Percentiles rank a stretch among this genome's conserved stretches.
These are phyloP conservation scores for Istiophorus platypterus DNA, from an alignment of 2,113 vertebrate genomes.

Conservation along the genomic window DNA sequence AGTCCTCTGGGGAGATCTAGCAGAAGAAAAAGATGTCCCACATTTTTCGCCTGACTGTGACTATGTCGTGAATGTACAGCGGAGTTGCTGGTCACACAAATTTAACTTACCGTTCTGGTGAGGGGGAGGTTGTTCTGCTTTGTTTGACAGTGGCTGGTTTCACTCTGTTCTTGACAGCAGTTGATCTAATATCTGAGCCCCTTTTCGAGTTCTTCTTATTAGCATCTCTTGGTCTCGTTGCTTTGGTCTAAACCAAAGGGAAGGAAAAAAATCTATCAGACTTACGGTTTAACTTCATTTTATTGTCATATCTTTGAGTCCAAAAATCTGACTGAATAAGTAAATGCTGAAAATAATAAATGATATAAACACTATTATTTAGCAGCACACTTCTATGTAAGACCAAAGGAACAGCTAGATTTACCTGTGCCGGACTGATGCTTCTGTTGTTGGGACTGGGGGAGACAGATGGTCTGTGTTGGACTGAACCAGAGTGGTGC, in stretches of 20 bases:
- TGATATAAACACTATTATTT: neutral
- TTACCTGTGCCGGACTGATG: slow-evolving; percentile 67
- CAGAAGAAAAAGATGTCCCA: neutral
- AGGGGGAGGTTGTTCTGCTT: slow-evolving; percentile 58
- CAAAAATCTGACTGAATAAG: neutral
- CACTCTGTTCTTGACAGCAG: slow-evolving; percentile 2
- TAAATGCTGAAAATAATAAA: neutral
- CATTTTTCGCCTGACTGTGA: neutral
- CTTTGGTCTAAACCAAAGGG: slow-evolving; percentile 61
- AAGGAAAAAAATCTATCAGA: neutral
- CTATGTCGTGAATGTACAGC: neutral
- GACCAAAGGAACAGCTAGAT: neutral
- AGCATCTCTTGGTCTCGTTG: slow-evolving; percentile 4
- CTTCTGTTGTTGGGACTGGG: slow-evolving; percentile 53
- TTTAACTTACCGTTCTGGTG: slow-evolving; percentile 64
- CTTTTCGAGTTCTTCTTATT: slow-evolving; percentile 49
- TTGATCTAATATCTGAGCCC: slow-evolving; percentile 23
- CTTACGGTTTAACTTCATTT: neutral
- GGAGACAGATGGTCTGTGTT: slow-evolving; percentile 35
- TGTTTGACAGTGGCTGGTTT: slow-evolving; percentile 29
- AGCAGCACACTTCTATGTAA: neutral
- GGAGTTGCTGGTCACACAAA: neutral
- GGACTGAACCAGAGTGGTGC: slow-evolving; percentile 40
- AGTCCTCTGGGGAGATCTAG: slow-evolving; percentile 69
- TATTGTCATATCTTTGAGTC: neutral